A percentile compares a stretch with the other conserved stretches of the same genome.
phyloP scores from a whole-genome alignment of 1,140 invertebrate genomes.

The Scylla paramamosain region DNA sequence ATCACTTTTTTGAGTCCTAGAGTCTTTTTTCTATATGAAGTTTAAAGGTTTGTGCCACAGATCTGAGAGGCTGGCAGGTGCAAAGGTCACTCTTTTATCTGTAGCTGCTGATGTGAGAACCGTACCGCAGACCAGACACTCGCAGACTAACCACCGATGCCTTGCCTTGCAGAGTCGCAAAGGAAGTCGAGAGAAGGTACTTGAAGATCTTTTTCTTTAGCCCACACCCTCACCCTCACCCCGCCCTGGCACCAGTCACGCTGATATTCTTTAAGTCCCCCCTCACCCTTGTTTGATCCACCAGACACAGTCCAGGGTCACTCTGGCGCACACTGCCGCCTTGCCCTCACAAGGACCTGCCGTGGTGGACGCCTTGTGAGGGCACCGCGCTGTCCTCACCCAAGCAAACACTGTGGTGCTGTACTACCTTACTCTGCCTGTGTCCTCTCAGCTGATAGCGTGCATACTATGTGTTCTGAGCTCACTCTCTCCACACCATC shows the following conservation, averaged over 20 bases:
- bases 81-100: too few species aligned
- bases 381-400: not conserved
- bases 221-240: not conserved
- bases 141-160: not conserved
- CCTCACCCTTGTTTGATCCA: not conserved
- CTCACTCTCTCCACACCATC: not conserved
- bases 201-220: constrained; percentile 79
- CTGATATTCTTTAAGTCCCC: not conserved
- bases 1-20: too few species aligned
- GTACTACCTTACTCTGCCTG: not conserved
- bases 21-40: too few species aligned
- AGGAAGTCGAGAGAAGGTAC: constrained; percentile 90
- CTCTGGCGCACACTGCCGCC: not conserved
- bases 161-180: constrained; percentile 80
- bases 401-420: not conserved
- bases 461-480: not conserved
- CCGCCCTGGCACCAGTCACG: not conserved
- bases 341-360: not conserved
- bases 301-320: not conserved
- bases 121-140: too few species aligned
- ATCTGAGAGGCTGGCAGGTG: too few species aligned
- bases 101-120: too few species aligned
- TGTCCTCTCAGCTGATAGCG: not conserved
- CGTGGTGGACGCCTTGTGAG: too few species aligned
- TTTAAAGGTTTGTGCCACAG: too few species aligned